phyloP scores from a whole-genome alignment of 2,113 vertebrate species.

The Silurus glanis region DNA sequence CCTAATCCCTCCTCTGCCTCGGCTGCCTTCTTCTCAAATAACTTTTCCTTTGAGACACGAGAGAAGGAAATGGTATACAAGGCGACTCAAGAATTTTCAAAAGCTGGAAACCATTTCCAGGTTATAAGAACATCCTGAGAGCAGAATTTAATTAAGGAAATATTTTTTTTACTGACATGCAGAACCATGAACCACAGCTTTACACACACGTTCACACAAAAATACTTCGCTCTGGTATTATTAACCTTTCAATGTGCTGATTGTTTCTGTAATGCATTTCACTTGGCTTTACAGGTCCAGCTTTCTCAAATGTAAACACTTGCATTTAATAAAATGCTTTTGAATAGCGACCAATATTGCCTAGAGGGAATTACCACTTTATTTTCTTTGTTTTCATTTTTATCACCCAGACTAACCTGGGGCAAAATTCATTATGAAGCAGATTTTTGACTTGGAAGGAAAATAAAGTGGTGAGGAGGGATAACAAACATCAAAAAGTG shows the following conservation, averaged over 20 bases:
- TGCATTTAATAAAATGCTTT: constrained; percentile 24
- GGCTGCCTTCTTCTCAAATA: constrained; percentile 22
- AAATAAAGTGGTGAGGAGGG: constrained; percentile 6
- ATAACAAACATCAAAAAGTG: constrained; percentile 35
- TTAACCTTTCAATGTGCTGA: constrained; percentile 45
- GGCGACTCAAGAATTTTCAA: constrained; percentile 4
- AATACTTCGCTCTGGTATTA: constrained; percentile 28
- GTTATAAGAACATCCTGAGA: constrained; percentile 48
- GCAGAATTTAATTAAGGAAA: constrained; percentile 29
- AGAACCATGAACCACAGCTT: constrained; percentile 13
- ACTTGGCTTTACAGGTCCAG: constrained; percentile 28
- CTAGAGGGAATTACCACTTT: constrained; percentile 23
- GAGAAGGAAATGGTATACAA: constrained; percentile 14
- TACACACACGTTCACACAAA: constrained; percentile 7
- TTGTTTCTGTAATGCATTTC: constrained; percentile 39
- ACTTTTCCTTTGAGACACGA: constrained; percentile 13
- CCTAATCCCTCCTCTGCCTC: constrained; percentile 25
- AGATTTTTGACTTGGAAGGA: constrained; percentile 17
- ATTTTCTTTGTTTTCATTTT: constrained; percentile 22
- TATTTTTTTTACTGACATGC: constrained; percentile 24
- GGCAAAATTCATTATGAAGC: constrained; percentile 23
- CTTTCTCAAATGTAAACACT: constrained; percentile 40
- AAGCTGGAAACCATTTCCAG: constrained; percentile 58
- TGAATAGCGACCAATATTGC: constrained; percentile 26
- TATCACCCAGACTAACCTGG: constrained; percentile 3